Evolutionary conservation across 2,888 invertebrate genomes (phyloP), one percentile per base, ranked within the genome.

Genomic region (Zhengitettix transpicula): DNA sequence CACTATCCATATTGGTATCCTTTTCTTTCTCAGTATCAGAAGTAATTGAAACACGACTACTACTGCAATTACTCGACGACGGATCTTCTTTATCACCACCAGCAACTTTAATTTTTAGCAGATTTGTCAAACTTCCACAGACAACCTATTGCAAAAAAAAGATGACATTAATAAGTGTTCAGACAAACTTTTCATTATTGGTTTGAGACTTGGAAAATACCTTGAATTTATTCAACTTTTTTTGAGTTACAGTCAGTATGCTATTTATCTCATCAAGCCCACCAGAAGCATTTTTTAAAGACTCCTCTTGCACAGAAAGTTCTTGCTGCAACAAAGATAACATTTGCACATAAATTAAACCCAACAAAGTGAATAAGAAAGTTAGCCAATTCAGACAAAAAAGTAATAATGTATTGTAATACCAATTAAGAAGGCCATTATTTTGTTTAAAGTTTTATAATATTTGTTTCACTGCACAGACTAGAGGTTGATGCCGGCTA

Each of bases 141-240:
- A 85, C 83, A 53, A 81, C 81, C 82, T 87, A 77, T 40, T 40
- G 54, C 44, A 58, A 42, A 41, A 16, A 56, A 54, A 57, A 53
- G 42, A 54, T 44, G 42, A 58, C 56, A 42, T 16, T 10, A 28
- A 58, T 54, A 44, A 47, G n/a, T 52, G 42, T 8, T 17, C 16
- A 57, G 16, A 40, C 11, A 15, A 55, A 61, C 16, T 52, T 28
- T 28, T 28, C 28, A 28, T 28, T 28, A 28, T 7, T 28, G 28
- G 28, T 28, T 28, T 7, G 7, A 28, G 28, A 28, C 58, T 57
- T 56, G 12, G 47, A 51, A 59, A 60, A 61, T 71, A 87, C 89
- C 81, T 88, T 89, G 65, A 95, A 82, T 68, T 83, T 84, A 75
- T 88, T 90, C 62, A 95, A 78, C 74, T 92, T 92, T 63, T 84